These are phyloP conservation scores for Apteryx mantelli DNA, from an alignment of 2,113 vertebrate genomes.

Conservation along the genomic window DNA sequence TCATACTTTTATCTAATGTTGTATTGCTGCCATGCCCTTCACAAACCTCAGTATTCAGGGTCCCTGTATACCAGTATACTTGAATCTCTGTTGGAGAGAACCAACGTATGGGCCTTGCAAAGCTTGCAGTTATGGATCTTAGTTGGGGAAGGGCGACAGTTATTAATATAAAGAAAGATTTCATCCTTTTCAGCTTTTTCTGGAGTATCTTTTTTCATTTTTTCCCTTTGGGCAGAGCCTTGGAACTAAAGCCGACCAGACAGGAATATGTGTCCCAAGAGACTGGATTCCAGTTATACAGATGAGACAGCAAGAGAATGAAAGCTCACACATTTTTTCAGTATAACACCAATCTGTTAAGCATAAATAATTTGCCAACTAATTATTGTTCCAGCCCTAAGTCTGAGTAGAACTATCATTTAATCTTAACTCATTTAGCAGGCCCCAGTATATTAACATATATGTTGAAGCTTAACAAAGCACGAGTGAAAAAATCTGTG, in stretches of 20 bases:
- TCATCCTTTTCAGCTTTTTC: not conserved
- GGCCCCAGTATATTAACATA: not conserved
- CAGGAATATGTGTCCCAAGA: constrained; percentile 39
- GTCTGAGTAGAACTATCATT: not conserved
- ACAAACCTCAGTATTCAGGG: not conserved
- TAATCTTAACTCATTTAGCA: not conserved
- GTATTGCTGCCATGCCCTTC: not conserved
- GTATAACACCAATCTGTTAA: not conserved
- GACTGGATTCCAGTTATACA: constrained; percentile 36
- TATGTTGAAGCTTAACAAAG: not conserved
- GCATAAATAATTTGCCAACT: not conserved
- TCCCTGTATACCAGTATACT: rapidly evolving
- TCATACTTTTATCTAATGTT: not conserved
- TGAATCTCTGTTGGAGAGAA: not conserved
- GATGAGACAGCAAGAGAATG: not conserved
- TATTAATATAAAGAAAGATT: not conserved
- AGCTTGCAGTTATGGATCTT: not conserved
- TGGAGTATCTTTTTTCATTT: constrained; percentile 12
- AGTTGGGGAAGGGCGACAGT: not conserved
- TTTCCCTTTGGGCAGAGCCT: not conserved
- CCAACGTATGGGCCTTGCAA: rapidly evolving
- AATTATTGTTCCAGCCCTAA: not conserved
- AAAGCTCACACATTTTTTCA: constrained; percentile 42
- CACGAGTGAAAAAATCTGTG: not conserved
- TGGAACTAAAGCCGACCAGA: constrained; percentile 57